Conservation (phyloP, 2,113 vertebrate genomes). For the Myiagra hebetior region DNA sequence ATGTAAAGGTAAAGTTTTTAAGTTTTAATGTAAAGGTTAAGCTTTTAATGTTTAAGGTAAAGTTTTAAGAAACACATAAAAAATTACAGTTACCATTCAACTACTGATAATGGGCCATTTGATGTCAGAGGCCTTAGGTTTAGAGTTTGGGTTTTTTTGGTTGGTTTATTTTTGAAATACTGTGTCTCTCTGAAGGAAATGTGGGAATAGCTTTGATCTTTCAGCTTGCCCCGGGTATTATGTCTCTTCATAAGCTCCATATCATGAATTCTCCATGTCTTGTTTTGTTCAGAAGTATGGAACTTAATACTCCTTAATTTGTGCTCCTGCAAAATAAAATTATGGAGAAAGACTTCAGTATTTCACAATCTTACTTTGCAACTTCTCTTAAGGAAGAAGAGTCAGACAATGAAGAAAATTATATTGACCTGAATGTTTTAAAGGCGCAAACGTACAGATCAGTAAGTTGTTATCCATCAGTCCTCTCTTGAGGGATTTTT, state of each 20-base stretch:
- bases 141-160: background rate
- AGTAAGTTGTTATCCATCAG: conserved; percentile 67
- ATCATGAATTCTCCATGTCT: background rate
- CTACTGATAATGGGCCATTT: background rate
- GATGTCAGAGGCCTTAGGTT: background rate
- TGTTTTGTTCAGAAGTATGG: background rate
- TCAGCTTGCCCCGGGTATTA: background rate
- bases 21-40: too few species aligned
- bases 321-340: background rate
- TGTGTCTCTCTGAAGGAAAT: background rate
- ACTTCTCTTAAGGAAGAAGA: conserved; percentile 83
- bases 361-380: conserved; percentile 4
- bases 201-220: background rate
- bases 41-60: background rate
- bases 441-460: conserved; percentile 79
- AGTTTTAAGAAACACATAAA: background rate
- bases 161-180: background rate
- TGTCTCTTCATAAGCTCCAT: background rate
- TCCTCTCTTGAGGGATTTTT: background rate
- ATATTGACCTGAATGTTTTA: conserved; percentile 87
- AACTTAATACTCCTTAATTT: background rate
- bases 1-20: background rate
- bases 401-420: conserved; percentile 87
- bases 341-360: background rate
- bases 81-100: background rate